These are phyloP conservation scores for Sparidentex hasta DNA, from an alignment of 2,797 vertebrate genomes.

Conservation along the genomic window DNA sequence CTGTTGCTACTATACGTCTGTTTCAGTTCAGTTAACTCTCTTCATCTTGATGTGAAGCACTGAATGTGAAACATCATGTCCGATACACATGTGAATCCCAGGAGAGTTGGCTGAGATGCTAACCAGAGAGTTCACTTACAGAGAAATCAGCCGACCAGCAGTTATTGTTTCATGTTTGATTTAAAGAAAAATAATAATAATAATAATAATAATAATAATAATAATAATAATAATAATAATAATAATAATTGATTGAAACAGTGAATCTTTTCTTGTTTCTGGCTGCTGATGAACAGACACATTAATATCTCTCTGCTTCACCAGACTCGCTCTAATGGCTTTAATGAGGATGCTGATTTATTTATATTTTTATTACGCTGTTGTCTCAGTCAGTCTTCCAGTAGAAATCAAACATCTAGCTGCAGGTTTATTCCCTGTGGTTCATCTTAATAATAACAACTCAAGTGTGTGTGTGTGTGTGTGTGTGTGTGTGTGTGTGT, in stretches of 20 bases:
- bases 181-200: too few relatives aligned
- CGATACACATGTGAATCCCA: too few relatives aligned
- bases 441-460: not conserved
- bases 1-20: too few relatives aligned
- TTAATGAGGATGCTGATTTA: not conserved
- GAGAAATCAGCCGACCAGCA: too few relatives aligned
- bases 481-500: constrained; percentile 6
- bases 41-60: not conserved
- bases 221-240: too few relatives aligned
- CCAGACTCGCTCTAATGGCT: constrained; percentile 18
- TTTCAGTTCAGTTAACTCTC: too few relatives aligned
- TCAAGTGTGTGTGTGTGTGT: constrained; percentile 1
- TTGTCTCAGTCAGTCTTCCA: constrained; percentile 15
- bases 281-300: constrained; percentile 1
- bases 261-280: not conserved
- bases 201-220: too few relatives aligned
- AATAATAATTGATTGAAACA: too few relatives aligned
- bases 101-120: too few relatives aligned
- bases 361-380: not conserved
- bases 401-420: constrained; percentile 27
- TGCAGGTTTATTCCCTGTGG: constrained; percentile 37
- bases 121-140: too few relatives aligned
- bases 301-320: not conserved
- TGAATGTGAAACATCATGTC: too few relatives aligned
- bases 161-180: too few relatives aligned